These are phyloP conservation scores for Antechinus stuartii DNA, from an alignment of 2,113 vertebrate species.

Conservation along the genomic window DNA sequence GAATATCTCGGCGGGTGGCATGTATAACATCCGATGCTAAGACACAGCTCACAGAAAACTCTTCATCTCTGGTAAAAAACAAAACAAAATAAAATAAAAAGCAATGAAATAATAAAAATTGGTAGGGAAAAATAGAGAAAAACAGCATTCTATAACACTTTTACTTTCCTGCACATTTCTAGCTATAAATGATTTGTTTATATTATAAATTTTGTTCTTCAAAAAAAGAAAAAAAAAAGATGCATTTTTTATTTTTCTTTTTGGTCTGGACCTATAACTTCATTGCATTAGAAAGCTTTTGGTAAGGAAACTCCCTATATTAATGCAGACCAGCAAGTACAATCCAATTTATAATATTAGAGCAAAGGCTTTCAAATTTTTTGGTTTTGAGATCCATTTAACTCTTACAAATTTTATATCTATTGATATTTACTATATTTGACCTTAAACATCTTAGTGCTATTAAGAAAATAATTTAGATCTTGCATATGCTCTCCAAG, in stretches of 20 bases:
- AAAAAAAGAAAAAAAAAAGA: not conserved
- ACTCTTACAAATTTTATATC: not conserved
- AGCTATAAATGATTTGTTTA: not conserved
- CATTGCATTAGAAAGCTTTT: not conserved
- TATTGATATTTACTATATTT: not conserved
- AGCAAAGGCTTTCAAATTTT: not conserved
- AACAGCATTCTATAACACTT: fast-evolving
- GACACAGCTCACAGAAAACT: constrained; percentile 96
- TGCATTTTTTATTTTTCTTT: fast-evolving
- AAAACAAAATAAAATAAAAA: not conserved
- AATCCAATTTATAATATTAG: not conserved
- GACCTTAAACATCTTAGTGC: not conserved
- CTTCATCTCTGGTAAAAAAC: constrained; percentile 91
- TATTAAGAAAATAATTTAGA: not conserved
- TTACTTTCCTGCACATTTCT: not conserved
- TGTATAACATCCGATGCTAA: constrained; percentile 97
- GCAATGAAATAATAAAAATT: not conserved
- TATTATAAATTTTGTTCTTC: not conserved
- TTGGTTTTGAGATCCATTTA: not conserved
- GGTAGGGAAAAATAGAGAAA: fast-evolving
- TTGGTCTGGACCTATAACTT: not conserved
- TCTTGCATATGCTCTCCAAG: not conserved
- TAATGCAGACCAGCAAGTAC: not conserved
- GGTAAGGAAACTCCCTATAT: fast-evolving
- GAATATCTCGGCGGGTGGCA: constrained; percentile 94